A percentile compares a stretch with the other conserved stretches of the same genome.
Evolutionary conservation across 1,140 invertebrate species (phyloP).

Genomic region (Ceratina australensis): DNA sequence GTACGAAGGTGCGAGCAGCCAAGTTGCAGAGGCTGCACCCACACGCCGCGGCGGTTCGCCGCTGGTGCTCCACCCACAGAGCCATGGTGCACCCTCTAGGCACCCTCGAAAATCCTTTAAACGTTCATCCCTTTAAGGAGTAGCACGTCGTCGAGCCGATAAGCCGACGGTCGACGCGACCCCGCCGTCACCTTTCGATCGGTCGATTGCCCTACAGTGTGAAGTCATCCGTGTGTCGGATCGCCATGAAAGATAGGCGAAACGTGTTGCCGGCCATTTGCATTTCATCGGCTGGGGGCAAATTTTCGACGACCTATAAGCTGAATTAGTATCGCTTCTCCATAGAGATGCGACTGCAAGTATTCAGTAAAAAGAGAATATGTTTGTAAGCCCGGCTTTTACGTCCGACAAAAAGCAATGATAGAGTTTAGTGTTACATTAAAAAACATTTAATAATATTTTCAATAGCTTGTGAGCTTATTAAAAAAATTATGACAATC

Average conservation of each 20-base stretch:
- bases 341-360: neutral
- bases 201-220: conserved; percentile 42
- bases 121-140: conserved; percentile 65
- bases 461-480: too few species aligned
- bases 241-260: conserved; percentile 33
- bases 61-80: neutral
- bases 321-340: conserved; percentile 21
- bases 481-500: too few species aligned
- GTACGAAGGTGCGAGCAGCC: conserved; percentile 48
- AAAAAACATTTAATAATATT: too few species aligned
- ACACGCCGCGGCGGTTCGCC: neutral
- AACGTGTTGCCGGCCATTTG: conserved; percentile 33
- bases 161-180: conserved; percentile 52
- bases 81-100: conserved; percentile 31
- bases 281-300: conserved; percentile 12
- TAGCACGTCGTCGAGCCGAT: conserved; percentile 56
- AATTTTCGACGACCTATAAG: conserved; percentile 31
- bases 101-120: conserved; percentile 65
- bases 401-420: too few species aligned
- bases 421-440: too few species aligned
- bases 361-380: too few species aligned
- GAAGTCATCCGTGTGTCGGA: conserved; percentile 42
- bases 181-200: conserved; percentile 46
- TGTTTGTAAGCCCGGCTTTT: too few species aligned
- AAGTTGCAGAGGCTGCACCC: conserved; percentile 29